Base-by-base conservation (phyloP, 2,888 invertebrate genomes). In the Trissolcus japonicus region DNA sequence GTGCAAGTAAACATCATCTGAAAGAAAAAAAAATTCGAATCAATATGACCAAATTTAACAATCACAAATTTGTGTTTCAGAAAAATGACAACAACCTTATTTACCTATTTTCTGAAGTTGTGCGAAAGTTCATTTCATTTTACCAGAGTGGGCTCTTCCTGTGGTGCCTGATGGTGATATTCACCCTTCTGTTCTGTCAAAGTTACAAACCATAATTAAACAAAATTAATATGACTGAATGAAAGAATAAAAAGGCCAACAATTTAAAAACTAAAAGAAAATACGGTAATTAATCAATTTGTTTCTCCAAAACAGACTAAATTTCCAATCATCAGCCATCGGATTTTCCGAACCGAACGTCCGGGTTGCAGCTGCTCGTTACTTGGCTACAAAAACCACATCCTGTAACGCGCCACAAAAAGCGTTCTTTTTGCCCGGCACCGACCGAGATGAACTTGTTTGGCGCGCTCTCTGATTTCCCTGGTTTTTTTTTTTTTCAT, bases 401-500 rank as follows among this genome's bases (percentile, higher is more conserved):
- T 51, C 19, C 19, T 51, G 17, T 17, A 19, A 51, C 11, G 19
- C 11, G 11, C 51, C 11, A 19, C 19, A 51, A 51, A 48, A 41
- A 57, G 25, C 3, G 13, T 60, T 25, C 21, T 60, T 60, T 60
- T 60, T 50, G 35, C 19, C 60, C 29, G 11, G 41, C 29, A 59
- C 19, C 16, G 48, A 62, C 41, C 54, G 43, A 54, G 54, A 69
- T 69, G 41, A 75, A 75, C 73, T 60, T 54, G 68, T 63, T 68
- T 67, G 40, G 41, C 63, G 46, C 40, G 46, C 54, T 62, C 61
- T 63, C 62, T 63, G 67, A 71, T 72, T 72, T 72, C 40, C 61
- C 51, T 65, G 51, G 41, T 56, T 62, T 78, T 75, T 79, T 63
- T 79, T 66, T 76, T 76, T 80, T 76, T 65, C 21, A 60, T 56